Conservation (phyloP, 2,888 invertebrate genomes). For the Thereva nobilitata region DNA sequence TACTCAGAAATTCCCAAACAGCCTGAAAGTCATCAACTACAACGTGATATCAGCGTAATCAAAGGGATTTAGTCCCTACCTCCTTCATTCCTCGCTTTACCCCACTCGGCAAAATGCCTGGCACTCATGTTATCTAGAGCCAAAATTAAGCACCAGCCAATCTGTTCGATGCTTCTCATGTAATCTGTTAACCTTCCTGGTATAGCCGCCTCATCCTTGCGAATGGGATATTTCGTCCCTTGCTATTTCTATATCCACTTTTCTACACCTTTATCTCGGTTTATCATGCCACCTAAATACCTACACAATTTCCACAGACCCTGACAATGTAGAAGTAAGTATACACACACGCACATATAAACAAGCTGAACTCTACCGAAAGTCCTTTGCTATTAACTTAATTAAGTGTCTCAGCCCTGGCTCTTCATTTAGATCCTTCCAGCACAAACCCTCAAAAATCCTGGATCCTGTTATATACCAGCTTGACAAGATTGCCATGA, state of each 20-base stretch:
- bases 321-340: neutral
- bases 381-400: constrained; percentile 32
- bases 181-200: constrained; percentile 26
- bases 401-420: constrained; percentile 32
- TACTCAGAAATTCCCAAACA: neutral
- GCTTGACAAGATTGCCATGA: constrained; percentile 23
- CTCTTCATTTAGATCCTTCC: constrained; percentile 23
- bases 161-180: constrained; percentile 30
- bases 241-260: too few relatives aligned
- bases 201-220: too few relatives aligned
- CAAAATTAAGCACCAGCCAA: constrained; percentile 30
- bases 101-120: too few relatives aligned
- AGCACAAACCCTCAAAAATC: neutral
- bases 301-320: neutral
- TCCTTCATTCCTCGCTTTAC: neutral
- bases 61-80: constrained; percentile 18
- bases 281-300: too few relatives aligned
- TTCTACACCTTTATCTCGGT: too few relatives aligned
- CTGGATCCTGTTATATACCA: constrained; percentile 11
- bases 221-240: too few relatives aligned
- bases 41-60: constrained; percentile 33
- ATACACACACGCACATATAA: neutral
- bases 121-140: constrained; percentile 18
- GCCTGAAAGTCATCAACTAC: constrained; percentile 17
- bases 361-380: constrained; percentile 5